Conservation (phyloP, 2,888 invertebrate species). For the Pyralis farinalis region DNA sequence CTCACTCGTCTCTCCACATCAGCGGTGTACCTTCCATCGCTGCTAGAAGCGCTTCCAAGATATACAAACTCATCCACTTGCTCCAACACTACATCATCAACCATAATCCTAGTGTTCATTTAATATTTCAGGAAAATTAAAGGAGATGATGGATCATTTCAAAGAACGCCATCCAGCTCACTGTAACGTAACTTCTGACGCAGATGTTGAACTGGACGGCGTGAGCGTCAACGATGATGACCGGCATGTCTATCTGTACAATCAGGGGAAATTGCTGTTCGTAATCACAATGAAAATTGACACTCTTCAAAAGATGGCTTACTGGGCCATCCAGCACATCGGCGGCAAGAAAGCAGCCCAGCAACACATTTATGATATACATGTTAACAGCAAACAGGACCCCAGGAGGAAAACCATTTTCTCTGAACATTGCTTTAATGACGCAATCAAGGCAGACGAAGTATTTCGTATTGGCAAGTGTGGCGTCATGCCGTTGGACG, state of each 20-base stretch:
- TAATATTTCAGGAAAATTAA: constrained; percentile 49
- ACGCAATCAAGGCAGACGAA: constrained; percentile 55
- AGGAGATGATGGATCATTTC: constrained; percentile 59
- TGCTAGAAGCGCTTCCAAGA: no score
- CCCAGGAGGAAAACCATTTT: constrained; percentile 49
- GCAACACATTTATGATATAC: constrained; percentile 61
- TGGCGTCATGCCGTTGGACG: constrained; percentile 51
- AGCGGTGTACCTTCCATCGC: no score
- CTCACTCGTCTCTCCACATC: no score
- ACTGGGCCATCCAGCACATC: constrained; percentile 61
- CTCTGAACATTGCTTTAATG: constrained; percentile 61
- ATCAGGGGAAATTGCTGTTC: constrained; percentile 53
- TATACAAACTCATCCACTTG: no score
- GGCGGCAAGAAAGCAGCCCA: constrained; percentile 54
- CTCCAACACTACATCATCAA: no score
- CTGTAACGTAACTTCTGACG: constrained; percentile 44
- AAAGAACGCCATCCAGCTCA: constrained; percentile 53
- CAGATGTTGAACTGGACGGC: constrained; percentile 45
- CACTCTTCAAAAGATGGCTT: constrained; percentile 56
- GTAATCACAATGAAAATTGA: constrained; percentile 60
- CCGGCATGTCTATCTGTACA: constrained; percentile 47
- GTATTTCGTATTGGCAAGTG: constrained; percentile 57
- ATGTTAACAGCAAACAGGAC: constrained; percentile 53
- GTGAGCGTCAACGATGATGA: constrained; percentile 43
- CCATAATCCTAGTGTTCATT: no score